Evolutionary conservation across 2,888 invertebrate species (phyloP).

Genomic region (Chirona hameri): DNA sequence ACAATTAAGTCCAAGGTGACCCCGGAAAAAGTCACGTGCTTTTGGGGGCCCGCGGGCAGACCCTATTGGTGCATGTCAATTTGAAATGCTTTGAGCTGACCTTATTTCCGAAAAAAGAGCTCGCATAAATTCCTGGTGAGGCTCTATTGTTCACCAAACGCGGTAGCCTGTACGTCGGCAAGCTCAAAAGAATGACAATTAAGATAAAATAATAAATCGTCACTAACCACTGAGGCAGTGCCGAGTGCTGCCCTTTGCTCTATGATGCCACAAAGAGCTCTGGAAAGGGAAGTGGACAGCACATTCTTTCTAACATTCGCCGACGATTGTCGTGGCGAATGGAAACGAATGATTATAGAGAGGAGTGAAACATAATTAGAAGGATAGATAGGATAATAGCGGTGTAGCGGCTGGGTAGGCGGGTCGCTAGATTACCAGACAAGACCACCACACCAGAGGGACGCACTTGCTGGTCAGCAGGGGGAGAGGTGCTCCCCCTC

Average conservation of each 20-base stretch:
- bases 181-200: conserved; percentile 2
- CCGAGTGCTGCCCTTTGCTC: neutral
- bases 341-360: neutral
- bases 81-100: neutral
- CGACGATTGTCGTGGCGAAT: neutral
- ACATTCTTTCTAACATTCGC: neutral
- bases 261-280: neutral
- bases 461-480: too few relatives aligned
- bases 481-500: too few relatives aligned
- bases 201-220: neutral
- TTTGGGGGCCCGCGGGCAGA: too few relatives aligned
- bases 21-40: too few relatives aligned
- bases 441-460: neutral
- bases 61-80: neutral
- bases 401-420: neutral
- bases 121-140: neutral
- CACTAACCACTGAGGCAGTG: neutral
- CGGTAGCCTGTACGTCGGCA: neutral
- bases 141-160: neutral
- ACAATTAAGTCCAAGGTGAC: too few relatives aligned
- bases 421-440: neutral
- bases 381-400: neutral
- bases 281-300: neutral
- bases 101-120: neutral
- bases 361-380: neutral